Percentiles rank a stretch among this genome's conserved stretches.
phyloP scores from a whole-genome alignment of 2,888 invertebrate species.

The Venustoraphidia nigricollis region DNA sequence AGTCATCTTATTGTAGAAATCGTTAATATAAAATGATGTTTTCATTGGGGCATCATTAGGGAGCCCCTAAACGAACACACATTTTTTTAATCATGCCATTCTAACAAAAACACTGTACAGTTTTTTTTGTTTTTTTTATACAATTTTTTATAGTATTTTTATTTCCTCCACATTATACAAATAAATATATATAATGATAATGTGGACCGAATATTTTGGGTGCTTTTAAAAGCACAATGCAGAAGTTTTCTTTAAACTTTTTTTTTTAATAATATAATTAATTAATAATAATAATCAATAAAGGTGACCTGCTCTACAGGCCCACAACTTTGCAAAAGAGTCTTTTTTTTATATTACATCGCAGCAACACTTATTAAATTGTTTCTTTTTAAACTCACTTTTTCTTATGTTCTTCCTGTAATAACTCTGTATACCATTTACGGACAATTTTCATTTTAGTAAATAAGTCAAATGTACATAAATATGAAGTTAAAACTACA shows the following conservation, averaged over 20 bases:
- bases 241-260: background rate
- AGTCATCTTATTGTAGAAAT: too few species aligned
- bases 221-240: too few species aligned
- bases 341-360: too few species aligned
- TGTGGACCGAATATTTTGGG: too few species aligned
- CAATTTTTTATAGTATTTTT: constrained; percentile 4
- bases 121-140: constrained; percentile 8
- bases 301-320: too few species aligned
- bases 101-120: constrained; percentile 9
- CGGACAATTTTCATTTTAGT: constrained; percentile 13
- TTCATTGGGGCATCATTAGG: background rate
- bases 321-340: too few species aligned
- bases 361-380: background rate
- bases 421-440: constrained; percentile 10
- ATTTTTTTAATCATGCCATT: constrained; percentile 3
- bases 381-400: constrained; percentile 10
- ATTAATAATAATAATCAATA: background rate
- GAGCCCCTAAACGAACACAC: background rate
- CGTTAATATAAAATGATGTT: background rate
- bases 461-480: constrained; percentile 8
- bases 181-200: constrained; percentile 16
- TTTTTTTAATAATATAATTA: constrained; percentile 7
- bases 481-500: too few species aligned
- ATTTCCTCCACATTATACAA: constrained; percentile 25
- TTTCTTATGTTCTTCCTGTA: constrained; percentile 8